Conservation (phyloP, 1,140 invertebrate species). For the Papilio dardanus region DNA sequence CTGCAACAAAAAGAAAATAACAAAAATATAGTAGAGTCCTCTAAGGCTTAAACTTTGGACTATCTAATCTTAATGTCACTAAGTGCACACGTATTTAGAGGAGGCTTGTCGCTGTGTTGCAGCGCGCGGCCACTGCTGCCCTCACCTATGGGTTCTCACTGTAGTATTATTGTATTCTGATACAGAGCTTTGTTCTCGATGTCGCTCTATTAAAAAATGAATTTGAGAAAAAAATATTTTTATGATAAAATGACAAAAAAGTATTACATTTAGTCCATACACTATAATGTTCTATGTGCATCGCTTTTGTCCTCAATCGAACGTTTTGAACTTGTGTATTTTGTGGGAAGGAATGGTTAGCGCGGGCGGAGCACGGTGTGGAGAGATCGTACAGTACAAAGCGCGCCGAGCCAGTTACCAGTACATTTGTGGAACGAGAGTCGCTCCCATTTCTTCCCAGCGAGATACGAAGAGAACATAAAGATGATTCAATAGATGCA, state of each 20-base stretch:
- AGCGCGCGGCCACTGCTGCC: constrained; percentile 31
- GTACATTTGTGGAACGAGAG: constrained; percentile 43
- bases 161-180: constrained; percentile 42
- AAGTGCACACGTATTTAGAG: constrained; percentile 80
- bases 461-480: constrained; percentile 46
- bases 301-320: constrained; percentile 51
- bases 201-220: constrained; percentile 62
- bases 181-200: constrained; percentile 55
- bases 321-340: constrained; percentile 46
- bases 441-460: constrained; percentile 60
- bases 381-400: constrained; percentile 69
- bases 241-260: constrained; percentile 79
- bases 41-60: constrained; percentile 79
- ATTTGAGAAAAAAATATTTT: constrained; percentile 70
- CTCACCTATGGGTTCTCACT: constrained; percentile 46
- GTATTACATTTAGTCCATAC: constrained; percentile 74
- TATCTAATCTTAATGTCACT: constrained; percentile 77
- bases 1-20: constrained; percentile 72
- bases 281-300: constrained; percentile 51
- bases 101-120: constrained; percentile 67
- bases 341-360: constrained; percentile 65
- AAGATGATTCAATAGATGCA: constrained; percentile 65
- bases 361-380: constrained; percentile 32
- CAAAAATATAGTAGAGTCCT: constrained; percentile 75
- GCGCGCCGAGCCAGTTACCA: constrained; percentile 76